Percentiles rank a stretch among this genome's conserved stretches.
Conservation (phyloP, 1,140 invertebrate species). For the Babylonia areolata region DNA sequence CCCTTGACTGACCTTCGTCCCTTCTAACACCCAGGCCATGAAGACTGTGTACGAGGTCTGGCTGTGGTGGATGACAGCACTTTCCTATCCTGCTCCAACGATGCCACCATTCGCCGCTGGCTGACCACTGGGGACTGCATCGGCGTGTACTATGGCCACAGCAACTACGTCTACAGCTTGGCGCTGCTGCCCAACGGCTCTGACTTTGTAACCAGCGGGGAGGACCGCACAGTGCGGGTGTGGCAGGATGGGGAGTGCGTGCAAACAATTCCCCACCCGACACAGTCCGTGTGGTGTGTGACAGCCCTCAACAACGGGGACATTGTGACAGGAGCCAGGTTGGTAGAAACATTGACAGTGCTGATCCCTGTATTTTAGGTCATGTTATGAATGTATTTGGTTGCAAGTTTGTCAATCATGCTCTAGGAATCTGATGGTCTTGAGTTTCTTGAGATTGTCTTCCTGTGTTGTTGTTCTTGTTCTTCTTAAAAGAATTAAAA, state of each 20-base stretch:
- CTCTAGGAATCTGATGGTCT: too few relatives aligned
- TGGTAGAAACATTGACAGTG: slow-evolving; percentile 44
- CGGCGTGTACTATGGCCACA: slow-evolving; percentile 87
- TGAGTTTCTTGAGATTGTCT: too few relatives aligned
- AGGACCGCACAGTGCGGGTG: slow-evolving; percentile 90
- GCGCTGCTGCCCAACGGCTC: slow-evolving; percentile 80
- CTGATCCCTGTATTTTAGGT: too few relatives aligned
- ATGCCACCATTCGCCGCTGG: slow-evolving; percentile 90
- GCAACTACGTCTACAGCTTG: slow-evolving; percentile 82
- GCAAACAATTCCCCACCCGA: slow-evolving; percentile 87
- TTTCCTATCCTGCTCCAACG: slow-evolving; percentile 93
- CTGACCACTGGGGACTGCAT: slow-evolving; percentile 85
- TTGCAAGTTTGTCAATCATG: too few relatives aligned
- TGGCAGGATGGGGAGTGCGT: slow-evolving; percentile 84
- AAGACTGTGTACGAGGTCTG: slow-evolving; percentile 91
- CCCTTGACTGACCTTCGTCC: too few relatives aligned
- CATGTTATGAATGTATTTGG: too few relatives aligned
- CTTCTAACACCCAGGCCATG: slow-evolving; percentile 91
- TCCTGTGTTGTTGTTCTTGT: too few relatives aligned
- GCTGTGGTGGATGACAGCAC: slow-evolving; percentile 82
- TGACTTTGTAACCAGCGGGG: slow-evolving; percentile 79
- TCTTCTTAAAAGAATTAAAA: too few relatives aligned
- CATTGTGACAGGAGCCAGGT: slow-evolving; percentile 90
- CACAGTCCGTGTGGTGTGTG: slow-evolving; percentile 93
- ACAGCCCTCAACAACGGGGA: slow-evolving; percentile 89